Evolutionary conservation across 1,140 invertebrate species (phyloP).

Genomic region (Meloidogyne chitwoodi): DNA sequence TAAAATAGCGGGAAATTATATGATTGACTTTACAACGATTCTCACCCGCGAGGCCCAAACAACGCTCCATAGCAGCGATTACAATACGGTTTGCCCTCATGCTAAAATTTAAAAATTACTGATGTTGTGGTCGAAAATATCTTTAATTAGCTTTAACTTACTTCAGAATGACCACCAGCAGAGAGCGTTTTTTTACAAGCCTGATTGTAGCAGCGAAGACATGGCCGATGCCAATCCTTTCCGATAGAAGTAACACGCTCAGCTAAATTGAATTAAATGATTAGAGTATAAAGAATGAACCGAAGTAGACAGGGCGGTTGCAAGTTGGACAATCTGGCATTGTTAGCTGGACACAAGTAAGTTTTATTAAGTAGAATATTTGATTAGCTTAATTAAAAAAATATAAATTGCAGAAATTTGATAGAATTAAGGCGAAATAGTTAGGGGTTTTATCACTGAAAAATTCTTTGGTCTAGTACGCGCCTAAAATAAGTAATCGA

Average conservation of each 20-base stretch:
- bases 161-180: conserved; percentile 81
- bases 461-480: too few species aligned
- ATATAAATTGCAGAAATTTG: not conserved
- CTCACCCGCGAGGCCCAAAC: conserved; percentile 67
- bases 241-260: conserved; percentile 83
- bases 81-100: conserved; percentile 83
- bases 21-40: not conserved
- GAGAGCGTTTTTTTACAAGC: conserved; percentile 79
- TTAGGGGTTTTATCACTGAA: too few species aligned
- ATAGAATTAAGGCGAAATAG: not conserved
- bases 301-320: conserved; percentile 43
- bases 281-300: conserved; percentile 14
- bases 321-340: conserved; percentile 41
- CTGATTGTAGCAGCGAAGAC: conserved; percentile 77
- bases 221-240: conserved; percentile 87
- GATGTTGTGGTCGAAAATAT: not conserved
- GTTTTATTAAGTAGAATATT: not conserved
- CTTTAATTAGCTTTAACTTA: not conserved
- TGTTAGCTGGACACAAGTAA: not conserved
- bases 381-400: not conserved
- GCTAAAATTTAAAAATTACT: conserved; percentile 64
- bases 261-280: conserved; percentile 66
- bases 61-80: conserved; percentile 82
- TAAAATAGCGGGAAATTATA: conserved; percentile 1
- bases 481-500: too few species aligned